Conservation (phyloP, 2,113 vertebrate species). For the Himantopus leucocephalus region DNA sequence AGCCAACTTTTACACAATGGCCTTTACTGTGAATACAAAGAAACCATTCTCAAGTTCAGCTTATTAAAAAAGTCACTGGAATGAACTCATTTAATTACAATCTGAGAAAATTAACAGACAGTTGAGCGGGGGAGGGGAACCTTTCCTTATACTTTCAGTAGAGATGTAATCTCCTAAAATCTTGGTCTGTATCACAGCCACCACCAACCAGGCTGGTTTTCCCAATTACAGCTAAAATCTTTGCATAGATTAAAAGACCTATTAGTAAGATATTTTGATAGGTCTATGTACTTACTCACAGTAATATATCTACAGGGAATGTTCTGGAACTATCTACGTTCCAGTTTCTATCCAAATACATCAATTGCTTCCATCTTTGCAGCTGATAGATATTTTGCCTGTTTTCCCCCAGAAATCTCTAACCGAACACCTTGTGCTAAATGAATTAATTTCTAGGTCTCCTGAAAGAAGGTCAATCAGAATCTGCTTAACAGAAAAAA, state of each 20-base stretch:
- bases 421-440: not conserved
- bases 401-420: not conserved
- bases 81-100: slow-evolving; percentile 20
- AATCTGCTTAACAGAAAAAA: not conserved
- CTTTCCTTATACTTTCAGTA: not conserved
- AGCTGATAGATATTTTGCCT: not conserved
- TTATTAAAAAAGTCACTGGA: not conserved
- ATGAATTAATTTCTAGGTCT: not conserved
- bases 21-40: slow-evolving; percentile 2
- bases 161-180: not conserved
- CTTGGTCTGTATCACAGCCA: not conserved
- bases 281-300: not conserved
- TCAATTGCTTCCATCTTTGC: not conserved
- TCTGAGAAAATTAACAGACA: not conserved
- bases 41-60: slow-evolving; percentile 6
- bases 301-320: not conserved
- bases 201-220: not conserved
- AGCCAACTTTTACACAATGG: not conserved
- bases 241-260: not conserved
- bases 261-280: not conserved
- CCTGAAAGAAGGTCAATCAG: not conserved
- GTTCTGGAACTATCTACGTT: not conserved
- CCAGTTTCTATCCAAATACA: not conserved
- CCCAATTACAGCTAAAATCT: not conserved
- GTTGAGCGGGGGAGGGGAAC: not conserved